These are phyloP conservation scores for Suillia variegata DNA, from an alignment of 2,888 invertebrate genomes.

Conservation along the genomic window DNA sequence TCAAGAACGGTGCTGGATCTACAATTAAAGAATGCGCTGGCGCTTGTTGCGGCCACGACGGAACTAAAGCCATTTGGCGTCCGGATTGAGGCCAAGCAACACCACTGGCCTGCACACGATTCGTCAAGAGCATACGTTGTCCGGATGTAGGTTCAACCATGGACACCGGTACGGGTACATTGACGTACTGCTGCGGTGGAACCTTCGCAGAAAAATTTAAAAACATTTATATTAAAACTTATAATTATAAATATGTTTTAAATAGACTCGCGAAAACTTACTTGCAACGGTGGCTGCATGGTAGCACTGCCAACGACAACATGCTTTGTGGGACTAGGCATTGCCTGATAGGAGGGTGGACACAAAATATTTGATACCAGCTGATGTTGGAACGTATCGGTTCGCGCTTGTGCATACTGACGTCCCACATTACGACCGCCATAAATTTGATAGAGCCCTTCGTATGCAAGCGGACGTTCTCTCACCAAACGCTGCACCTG, in stretches of 20 bases:
- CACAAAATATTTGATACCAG: conserved; percentile 93
- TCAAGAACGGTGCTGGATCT: conserved; percentile 75
- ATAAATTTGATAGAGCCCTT: conserved; percentile 71
- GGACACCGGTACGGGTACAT: conserved; percentile 75
- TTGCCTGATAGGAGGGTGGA: conserved; percentile 86
- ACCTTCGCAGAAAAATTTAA: conserved; percentile 59
- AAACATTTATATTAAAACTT: not conserved
- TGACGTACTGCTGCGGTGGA: conserved; percentile 86
- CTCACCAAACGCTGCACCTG: conserved; percentile 75
- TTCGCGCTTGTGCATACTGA: conserved; percentile 71
- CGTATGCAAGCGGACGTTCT: conserved; percentile 77
- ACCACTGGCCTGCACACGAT: conserved; percentile 61
- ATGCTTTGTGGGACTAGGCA: conserved; percentile 70
- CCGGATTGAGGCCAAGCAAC: conserved; percentile 63
- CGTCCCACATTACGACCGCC: conserved; percentile 71
- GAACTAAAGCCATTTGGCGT: conserved; percentile 81
- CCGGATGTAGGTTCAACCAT: conserved; percentile 87
- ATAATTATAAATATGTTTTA: not conserved
- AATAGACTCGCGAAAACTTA: too few species aligned
- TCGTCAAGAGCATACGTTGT: conserved; percentile 76
- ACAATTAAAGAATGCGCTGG: conserved; percentile 75
- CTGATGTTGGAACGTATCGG: conserved; percentile 88
- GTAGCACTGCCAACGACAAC: conserved; percentile 66
- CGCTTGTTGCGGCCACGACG: conserved; percentile 82
- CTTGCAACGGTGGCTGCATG: conserved; percentile 61